Evolutionary conservation across 2,113 vertebrate species (phyloP).

Genomic region (Aldabrachelys gigantea): DNA sequence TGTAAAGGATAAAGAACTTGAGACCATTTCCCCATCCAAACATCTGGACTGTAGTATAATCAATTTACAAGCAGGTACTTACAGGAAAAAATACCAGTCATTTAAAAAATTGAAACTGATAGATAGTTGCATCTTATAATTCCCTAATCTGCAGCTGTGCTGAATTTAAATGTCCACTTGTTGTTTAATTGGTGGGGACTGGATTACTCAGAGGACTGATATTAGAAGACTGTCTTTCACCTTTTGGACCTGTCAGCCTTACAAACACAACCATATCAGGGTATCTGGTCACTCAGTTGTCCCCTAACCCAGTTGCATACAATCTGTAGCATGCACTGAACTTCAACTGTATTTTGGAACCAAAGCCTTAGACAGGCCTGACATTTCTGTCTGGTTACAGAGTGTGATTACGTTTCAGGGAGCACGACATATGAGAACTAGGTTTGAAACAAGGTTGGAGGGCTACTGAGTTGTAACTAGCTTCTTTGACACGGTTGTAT

Average conservation of each 20-base stretch:
- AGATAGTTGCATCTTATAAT: constrained; percentile 51
- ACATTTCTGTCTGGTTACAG: not conserved
- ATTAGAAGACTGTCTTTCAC: not conserved
- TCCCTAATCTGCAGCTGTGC: constrained; percentile 54
- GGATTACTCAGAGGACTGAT: not conserved
- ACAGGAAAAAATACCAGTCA: constrained; percentile 33
- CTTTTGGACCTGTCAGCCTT: not conserved
- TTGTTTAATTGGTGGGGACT: not conserved
- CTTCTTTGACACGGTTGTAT: not conserved
- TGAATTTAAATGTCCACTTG: constrained; percentile 20
- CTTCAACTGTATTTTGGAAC: not conserved
- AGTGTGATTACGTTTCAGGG: not conserved
- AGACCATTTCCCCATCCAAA: constrained; percentile 19
- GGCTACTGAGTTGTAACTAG: not conserved
- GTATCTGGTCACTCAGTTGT: not conserved
- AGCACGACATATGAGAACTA: not conserved
- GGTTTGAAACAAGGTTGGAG: not conserved
- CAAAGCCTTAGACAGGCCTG: not conserved
- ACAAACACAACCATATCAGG: not conserved
- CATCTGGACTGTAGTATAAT: constrained; percentile 31
- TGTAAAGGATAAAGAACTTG: constrained; percentile 41
- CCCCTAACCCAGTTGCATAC: accelerated
- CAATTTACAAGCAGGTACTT: constrained; percentile 56
- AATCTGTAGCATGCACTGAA: not conserved
- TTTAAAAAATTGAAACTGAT: constrained; percentile 64